Evolutionary conservation across 2,797 vertebrate species (phyloP), one percentile per base, ranked within the genome.

Genomic region (Lithobates sylvaticus): DNA sequence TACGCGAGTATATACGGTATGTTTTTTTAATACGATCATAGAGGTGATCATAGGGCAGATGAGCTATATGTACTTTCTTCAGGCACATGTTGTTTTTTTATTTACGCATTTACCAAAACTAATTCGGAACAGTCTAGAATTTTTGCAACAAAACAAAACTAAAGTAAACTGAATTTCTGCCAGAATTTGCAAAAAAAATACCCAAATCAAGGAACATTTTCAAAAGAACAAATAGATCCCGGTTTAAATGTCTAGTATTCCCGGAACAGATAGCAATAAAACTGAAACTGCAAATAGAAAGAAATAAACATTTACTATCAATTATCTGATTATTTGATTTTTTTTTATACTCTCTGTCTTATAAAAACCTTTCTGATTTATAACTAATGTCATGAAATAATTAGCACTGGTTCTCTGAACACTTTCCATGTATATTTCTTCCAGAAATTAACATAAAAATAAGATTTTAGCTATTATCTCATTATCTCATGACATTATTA

Each of bases 351-450:
- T 78, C 65, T 44, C n/a, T 64, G 65, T 69, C 58, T 54, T 12
- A n/a, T 26, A 75, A 42, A 32, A 47, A 74, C 18, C n/a, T 34
- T 21, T 7, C n/a, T 67, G 27, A 85, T 85, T 85, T 85, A 85
- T 50, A 42, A 44, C n/a, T 26, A 27, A 74, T 50, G 21, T 65
- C 27, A 68, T 50, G 50, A 80, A 50, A 32, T 54, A 50, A 54
- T 80, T 85, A 79, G n/a, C 47, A 2, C 8, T 39, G 47, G 58
- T 54, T 32, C 44, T 27, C 4, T 12, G 32, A 75, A 23, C 27
- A 7, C 8, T 74, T 74, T 44, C 10, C 8, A 68, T 36, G 32
- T 54, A 10, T 12, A 73, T 10, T 61, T 65, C 76, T 26, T 16
- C 10, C 27, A 23, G 61, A 47, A 47, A 47, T 47, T 47, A 47